These are phyloP conservation scores for Aegithalos caudatus DNA, from an alignment of 2,113 vertebrate genomes.

Conservation along the genomic window DNA sequence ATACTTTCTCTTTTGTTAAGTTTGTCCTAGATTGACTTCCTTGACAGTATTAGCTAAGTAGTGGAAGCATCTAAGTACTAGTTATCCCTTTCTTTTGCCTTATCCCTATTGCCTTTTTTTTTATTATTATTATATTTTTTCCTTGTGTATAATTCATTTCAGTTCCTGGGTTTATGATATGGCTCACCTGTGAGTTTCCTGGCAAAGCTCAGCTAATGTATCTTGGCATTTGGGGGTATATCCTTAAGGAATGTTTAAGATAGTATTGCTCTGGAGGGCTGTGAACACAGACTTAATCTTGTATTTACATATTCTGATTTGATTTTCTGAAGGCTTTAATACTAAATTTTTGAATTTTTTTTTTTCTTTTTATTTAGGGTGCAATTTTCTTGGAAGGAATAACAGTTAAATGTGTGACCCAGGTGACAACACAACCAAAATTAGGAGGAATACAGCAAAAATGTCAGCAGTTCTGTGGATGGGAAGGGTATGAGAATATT, in stretches of 20 bases:
- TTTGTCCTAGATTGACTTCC: not conserved
- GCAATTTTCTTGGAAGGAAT: slow-evolving; percentile 95
- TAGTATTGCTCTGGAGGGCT: not conserved
- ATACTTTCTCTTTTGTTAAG: not conserved
- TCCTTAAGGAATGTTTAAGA: not conserved
- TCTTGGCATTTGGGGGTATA: not conserved
- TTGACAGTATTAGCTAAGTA: not conserved
- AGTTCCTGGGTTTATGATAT: not conserved
- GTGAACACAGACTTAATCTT: not conserved
- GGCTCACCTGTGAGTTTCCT: not conserved
- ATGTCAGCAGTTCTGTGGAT: slow-evolving; percentile 92
- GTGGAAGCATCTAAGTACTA: not conserved
- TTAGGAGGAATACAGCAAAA: slow-evolving; percentile 89
- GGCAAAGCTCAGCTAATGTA: not conserved
- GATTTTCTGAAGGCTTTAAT: not conserved
- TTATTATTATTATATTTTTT: too few relatives aligned
- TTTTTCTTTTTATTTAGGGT: slow-evolving; percentile 70
- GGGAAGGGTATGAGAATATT: slow-evolving; percentile 85
- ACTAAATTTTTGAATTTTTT: not conserved
- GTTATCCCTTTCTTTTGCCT: not conserved
- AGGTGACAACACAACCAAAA: slow-evolving; percentile 90
- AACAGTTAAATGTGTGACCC: slow-evolving; percentile 88
- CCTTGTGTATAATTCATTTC: not conserved
- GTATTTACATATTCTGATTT: not conserved
- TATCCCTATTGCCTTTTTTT: not conserved